Evolutionary conservation across 2,797 vertebrate species (phyloP).

Genomic region (Myotis vivesi): DNA sequence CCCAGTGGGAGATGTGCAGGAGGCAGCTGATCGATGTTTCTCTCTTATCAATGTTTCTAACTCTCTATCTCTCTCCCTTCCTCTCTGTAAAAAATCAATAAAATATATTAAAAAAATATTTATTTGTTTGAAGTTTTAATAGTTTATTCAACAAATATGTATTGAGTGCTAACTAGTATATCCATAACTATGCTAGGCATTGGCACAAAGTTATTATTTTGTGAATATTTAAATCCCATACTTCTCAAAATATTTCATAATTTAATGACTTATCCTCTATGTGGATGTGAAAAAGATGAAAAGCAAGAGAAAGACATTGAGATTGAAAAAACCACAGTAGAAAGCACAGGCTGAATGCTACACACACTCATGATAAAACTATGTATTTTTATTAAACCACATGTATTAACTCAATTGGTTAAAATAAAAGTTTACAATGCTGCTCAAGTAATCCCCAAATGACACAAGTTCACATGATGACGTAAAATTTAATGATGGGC

Average conservation of each 20-base stretch:
- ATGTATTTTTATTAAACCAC: background rate
- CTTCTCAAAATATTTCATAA: background rate
- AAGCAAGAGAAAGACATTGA: background rate
- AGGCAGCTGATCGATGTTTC: too few relatives aligned
- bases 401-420: background rate
- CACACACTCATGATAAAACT: background rate
- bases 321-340: background rate
- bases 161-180: background rate
- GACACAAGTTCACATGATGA: background rate
- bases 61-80: too few relatives aligned
- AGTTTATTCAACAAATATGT: background rate
- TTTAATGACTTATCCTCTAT: background rate
- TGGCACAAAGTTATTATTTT: background rate
- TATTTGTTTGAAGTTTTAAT: background rate
- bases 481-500: background rate
- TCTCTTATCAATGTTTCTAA: too few relatives aligned
- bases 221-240: background rate
- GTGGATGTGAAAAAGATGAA: background rate
- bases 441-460: background rate
- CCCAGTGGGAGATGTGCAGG: too few relatives aligned
- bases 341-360: background rate
- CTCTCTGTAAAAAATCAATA: too few relatives aligned
- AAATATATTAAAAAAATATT: too few relatives aligned
- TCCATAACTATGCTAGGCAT: background rate
- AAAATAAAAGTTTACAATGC: conserved; percentile 29